Conservation (phyloP, 2,797 vertebrate genomes). For the Phataginus tetradactyla region DNA sequence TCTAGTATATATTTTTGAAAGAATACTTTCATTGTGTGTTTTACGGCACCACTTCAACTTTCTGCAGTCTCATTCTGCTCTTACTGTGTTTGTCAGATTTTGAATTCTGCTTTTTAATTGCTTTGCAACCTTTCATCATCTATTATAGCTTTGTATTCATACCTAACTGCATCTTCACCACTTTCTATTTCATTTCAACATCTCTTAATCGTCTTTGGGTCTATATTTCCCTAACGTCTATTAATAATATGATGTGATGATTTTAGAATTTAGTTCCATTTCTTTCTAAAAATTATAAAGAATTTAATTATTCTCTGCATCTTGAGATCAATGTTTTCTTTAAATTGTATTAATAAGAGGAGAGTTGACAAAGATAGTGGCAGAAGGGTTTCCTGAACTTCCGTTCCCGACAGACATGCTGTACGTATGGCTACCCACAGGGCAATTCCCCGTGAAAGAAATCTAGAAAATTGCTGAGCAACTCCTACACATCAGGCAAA, state of each 20-base stretch:
- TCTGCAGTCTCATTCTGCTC: not conserved
- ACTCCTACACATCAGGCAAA: not conserved
- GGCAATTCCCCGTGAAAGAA: not conserved
- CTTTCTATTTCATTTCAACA: not conserved
- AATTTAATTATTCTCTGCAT: not conserved
- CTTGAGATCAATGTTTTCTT: not conserved
- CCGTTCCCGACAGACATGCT: not conserved
- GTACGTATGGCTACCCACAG: no score
- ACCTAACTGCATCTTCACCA: not conserved
- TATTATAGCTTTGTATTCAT: not conserved
- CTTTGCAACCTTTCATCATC: not conserved
- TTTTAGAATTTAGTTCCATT: not conserved
- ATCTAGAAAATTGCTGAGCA: not conserved
- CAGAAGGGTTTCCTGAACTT: not conserved
- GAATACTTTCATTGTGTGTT: not conserved
- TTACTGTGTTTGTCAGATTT: not conserved
- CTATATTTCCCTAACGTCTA: not conserved
- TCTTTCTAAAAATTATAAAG: not conserved
- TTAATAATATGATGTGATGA: not conserved
- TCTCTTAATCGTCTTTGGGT: not conserved
- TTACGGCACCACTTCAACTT: not conserved
- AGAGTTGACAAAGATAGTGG: not conserved
- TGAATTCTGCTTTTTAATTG: not conserved
- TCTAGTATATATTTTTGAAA: not conserved
- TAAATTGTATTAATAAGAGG: not conserved